Evolutionary conservation across 2,113 vertebrate genomes (phyloP).

Genomic region (Elaphurus davidianus): DNA sequence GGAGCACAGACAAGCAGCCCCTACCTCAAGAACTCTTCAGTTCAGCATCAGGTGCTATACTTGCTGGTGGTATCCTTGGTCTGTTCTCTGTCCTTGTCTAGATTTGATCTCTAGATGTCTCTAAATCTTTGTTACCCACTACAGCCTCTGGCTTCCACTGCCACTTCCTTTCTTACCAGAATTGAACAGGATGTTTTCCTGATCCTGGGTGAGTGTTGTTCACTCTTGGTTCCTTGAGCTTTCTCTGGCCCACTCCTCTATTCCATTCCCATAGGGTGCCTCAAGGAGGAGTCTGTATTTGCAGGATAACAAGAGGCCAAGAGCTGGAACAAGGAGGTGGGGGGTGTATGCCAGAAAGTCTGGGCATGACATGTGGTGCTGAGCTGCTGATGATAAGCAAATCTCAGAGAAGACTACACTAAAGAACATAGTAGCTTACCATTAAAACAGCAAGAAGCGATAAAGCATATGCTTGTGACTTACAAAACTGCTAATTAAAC

Average conservation of each 20-base stretch:
- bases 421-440: conserved; percentile 49
- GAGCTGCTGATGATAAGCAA: conserved; percentile 28
- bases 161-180: background rate
- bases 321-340: background rate
- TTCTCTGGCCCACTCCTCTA: background rate
- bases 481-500: conserved; percentile 81
- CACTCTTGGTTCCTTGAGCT: background rate
- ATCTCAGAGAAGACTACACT: conserved; percentile 46
- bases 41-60: background rate
- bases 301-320: background rate
- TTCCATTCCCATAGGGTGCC: background rate
- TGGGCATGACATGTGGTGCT: background rate
- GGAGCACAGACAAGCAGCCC: background rate
- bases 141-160: background rate
- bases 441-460: conserved; percentile 78
- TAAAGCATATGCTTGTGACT: conserved; percentile 79
- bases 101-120: background rate
- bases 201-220: background rate
- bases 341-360: background rate
- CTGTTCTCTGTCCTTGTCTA: background rate
- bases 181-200: background rate
- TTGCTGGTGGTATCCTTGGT: background rate
- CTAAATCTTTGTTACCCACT: background rate
- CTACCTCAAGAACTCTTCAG: background rate
- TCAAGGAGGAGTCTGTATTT: background rate